A percentile compares a stretch with the other conserved stretches of the same genome.
Conservation (phyloP, 1,140 invertebrate species). For the Augochlora pura region DNA sequence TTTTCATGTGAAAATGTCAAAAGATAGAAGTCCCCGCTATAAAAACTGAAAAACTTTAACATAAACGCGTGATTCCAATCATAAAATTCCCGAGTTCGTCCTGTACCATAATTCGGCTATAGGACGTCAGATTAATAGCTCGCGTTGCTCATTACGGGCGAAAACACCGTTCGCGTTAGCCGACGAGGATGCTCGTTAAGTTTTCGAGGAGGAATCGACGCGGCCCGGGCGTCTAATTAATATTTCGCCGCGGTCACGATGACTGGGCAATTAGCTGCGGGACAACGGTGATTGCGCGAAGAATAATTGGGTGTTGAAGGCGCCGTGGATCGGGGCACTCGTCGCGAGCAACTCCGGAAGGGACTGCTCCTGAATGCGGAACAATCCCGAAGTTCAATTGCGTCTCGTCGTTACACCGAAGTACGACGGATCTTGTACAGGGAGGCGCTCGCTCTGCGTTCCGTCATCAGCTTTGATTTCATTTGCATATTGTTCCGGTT, state of each 20-base stretch:
- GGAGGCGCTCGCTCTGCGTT: neutral
- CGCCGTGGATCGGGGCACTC: neutral
- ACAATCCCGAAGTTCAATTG: neutral
- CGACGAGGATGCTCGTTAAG: neutral
- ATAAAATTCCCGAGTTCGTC: too few relatives aligned
- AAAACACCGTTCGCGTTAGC: neutral
- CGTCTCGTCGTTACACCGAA: neutral
- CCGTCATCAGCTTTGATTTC: conserved; percentile 2
- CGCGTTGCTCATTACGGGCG: neutral
- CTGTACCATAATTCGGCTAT: neutral
- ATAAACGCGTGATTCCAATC: too few relatives aligned
- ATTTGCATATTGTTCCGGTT: conserved; percentile 10
- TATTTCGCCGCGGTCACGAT: neutral
- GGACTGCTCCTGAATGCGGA: neutral
- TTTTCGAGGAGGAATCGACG: neutral
- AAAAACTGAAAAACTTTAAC: too few relatives aligned
- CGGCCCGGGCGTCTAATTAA: conserved; percentile 13
- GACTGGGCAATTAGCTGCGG: neutral
- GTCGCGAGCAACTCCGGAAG: neutral
- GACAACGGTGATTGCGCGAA: neutral
- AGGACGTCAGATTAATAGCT: conserved; percentile 17
- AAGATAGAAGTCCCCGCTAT: too few relatives aligned
- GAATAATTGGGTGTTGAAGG: neutral
- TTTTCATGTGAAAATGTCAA: too few relatives aligned
- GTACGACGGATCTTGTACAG: neutral